Evolutionary conservation across 2,888 invertebrate species (phyloP).

Genomic region (Tetheella fluctuosa): DNA sequence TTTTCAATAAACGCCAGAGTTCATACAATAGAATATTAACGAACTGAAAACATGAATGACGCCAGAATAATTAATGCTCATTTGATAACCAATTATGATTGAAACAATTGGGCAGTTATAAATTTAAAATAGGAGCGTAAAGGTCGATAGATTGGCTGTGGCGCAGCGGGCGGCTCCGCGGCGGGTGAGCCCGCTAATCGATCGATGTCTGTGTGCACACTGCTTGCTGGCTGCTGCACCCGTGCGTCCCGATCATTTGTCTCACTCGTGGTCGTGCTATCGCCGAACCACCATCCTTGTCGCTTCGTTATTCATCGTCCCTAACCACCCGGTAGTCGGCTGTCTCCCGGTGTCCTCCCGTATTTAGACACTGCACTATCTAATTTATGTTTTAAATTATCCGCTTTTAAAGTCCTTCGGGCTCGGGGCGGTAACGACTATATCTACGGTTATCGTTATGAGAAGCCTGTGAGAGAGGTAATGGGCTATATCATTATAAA

Average conservation of each 20-base stretch:
- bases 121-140: slow-evolving; percentile 66
- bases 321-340: slow-evolving; percentile 78
- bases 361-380: slow-evolving; percentile 82
- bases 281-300: slow-evolving; percentile 69
- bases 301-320: slow-evolving; percentile 78
- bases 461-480: slow-evolving; percentile 55
- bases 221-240: slow-evolving; percentile 68
- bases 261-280: slow-evolving; percentile 60
- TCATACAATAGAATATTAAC: slow-evolving; percentile 15
- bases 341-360: slow-evolving; percentile 75
- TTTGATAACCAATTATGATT: slow-evolving; percentile 48
- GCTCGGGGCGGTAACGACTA: slow-evolving; percentile 63
- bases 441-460: slow-evolving; percentile 73
- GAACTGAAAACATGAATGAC: slow-evolving; percentile 24
- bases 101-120: slow-evolving; percentile 64
- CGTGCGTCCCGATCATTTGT: slow-evolving; percentile 66
- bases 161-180: slow-evolving; percentile 48
- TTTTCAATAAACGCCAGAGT: slow-evolving; percentile 14
- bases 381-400: slow-evolving; percentile 82
- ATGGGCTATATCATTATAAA: slow-evolving; percentile 76
- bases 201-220: slow-evolving; percentile 79
- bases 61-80: slow-evolving; percentile 36
- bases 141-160: slow-evolving; percentile 75
- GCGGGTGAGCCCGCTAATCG: slow-evolving; percentile 74
- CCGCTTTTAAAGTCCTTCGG: slow-evolving; percentile 67